These are phyloP conservation scores for Forficula auricularia DNA, from an alignment of 1,140 invertebrate genomes.

Conservation along the genomic window DNA sequence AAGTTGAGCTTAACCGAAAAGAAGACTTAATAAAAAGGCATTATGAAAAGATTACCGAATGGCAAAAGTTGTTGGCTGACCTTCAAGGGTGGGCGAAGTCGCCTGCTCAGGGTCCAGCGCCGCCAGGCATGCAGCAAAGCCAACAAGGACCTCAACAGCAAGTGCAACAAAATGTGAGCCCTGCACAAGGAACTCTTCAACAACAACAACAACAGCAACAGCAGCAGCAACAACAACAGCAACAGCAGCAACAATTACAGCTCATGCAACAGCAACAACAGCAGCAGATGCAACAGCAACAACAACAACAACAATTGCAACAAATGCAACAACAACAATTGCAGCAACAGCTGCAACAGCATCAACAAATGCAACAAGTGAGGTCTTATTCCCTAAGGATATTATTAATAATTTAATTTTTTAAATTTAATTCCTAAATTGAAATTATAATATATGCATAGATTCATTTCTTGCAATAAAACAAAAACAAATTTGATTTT, in stretches of 20 bases:
- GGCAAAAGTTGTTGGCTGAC: slow-evolving; percentile 73
- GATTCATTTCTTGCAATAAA: too few species aligned
- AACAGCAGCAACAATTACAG: slow-evolving; percentile 22
- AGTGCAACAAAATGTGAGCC: slow-evolving; percentile 17
- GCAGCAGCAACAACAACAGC: slow-evolving; percentile 28
- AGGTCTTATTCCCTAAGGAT: too few species aligned
- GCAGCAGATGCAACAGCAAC: slow-evolving; percentile 30
- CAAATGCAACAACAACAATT: slow-evolving; percentile 20
- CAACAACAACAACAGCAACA: slow-evolving; percentile 28
- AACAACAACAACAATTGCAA: slow-evolving; percentile 28
- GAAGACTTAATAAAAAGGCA: slow-evolving; percentile 74
- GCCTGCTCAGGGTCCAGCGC: slow-evolving; percentile 27
- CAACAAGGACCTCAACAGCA: slow-evolving; percentile 31
- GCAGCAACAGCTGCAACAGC: slow-evolving; percentile 6
- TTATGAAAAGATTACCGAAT: slow-evolving; percentile 74
- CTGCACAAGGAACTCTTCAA: neutral
- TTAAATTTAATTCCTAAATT: too few species aligned
- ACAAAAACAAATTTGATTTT: too few species aligned
- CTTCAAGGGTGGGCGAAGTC: slow-evolving; percentile 36
- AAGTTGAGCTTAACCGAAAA: slow-evolving; percentile 64
- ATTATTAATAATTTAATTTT: too few species aligned
- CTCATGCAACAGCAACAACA: slow-evolving; percentile 33
- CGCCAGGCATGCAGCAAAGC: slow-evolving; percentile 24
- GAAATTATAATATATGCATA: too few species aligned
- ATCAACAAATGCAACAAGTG: slow-evolving; percentile 5